phyloP scores from a whole-genome alignment of 2,888 invertebrate genomes.

The Mamestra brassicae region DNA sequence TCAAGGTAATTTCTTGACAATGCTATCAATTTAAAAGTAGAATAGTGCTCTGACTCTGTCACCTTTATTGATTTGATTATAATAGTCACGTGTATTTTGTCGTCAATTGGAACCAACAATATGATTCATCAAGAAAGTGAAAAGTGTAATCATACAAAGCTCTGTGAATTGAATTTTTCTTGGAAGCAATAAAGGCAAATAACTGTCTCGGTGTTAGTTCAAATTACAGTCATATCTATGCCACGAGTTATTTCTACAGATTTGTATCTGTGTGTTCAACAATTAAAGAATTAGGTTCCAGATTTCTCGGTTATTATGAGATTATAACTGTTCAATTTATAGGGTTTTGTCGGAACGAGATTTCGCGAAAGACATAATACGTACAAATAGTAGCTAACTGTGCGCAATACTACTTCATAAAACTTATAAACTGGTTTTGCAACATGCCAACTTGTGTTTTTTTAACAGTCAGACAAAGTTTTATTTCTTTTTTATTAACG shows the following conservation, averaged over 20 bases:
- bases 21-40: slow-evolving; percentile 12
- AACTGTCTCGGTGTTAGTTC: slow-evolving; percentile 23
- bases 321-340: slow-evolving; percentile 30
- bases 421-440: slow-evolving; percentile 72
- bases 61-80: slow-evolving; percentile 17
- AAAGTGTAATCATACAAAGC: slow-evolving; percentile 34
- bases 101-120: slow-evolving; percentile 23
- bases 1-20: slow-evolving; percentile 25
- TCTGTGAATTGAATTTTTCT: slow-evolving; percentile 32
- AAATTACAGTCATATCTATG: slow-evolving; percentile 39
- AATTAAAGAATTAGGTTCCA: slow-evolving; percentile 47
- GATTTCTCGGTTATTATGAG: slow-evolving; percentile 30
- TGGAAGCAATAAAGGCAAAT: slow-evolving; percentile 49
- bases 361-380: slow-evolving; percentile 46
- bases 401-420: slow-evolving; percentile 71
- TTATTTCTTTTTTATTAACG: slow-evolving; percentile 65
- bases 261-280: slow-evolving; percentile 16
- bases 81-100: slow-evolving; percentile 11
- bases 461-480: slow-evolving; percentile 66
- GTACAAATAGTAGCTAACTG: slow-evolving; percentile 65
- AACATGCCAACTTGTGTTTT: slow-evolving; percentile 70
- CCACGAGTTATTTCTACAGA: slow-evolving; percentile 26
- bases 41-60: slow-evolving; percentile 18
- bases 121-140: slow-evolving; percentile 51
- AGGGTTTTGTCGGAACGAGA: slow-evolving; percentile 28